These are phyloP conservation scores for Zelleria hepariella DNA, from an alignment of 2,888 invertebrate genomes.

Conservation along the genomic window DNA sequence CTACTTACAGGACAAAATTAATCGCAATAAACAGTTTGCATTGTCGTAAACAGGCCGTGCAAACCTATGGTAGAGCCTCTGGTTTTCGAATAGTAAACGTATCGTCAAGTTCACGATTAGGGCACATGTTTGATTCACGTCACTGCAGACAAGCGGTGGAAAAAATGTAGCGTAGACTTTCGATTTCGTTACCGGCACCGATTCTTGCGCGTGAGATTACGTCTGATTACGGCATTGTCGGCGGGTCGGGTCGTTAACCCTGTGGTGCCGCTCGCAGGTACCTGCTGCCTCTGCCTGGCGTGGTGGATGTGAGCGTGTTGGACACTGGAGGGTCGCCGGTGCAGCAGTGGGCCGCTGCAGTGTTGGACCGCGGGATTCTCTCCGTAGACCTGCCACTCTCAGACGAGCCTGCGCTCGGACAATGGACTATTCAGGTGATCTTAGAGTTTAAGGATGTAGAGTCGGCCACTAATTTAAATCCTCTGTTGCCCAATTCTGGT, in stretches of 20 bases:
- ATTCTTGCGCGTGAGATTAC: slow-evolving; percentile 54
- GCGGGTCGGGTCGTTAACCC: background rate
- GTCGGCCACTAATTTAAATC: background rate
- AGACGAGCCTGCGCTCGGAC: slow-evolving; percentile 86
- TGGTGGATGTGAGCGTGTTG: slow-evolving; percentile 50
- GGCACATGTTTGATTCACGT: background rate
- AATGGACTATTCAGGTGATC: slow-evolving; percentile 83
- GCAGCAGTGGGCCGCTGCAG: slow-evolving; percentile 81
- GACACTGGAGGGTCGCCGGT: slow-evolving; percentile 79
- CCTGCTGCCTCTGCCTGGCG: slow-evolving; percentile 46
- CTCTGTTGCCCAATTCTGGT: too few relatives aligned
- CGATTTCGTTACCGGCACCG: slow-evolving; percentile 51
- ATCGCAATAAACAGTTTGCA: too few relatives aligned
- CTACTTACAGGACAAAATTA: too few relatives aligned
- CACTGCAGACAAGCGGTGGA: background rate
- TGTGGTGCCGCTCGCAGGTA: slow-evolving; percentile 33
- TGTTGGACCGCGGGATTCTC: slow-evolving; percentile 81
- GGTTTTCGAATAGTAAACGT: too few relatives aligned
- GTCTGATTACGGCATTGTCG: slow-evolving; percentile 35
- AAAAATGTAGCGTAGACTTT: slow-evolving; percentile 32
- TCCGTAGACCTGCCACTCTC: slow-evolving; percentile 83
- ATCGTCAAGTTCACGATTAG: too few relatives aligned
- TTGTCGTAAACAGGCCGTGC: too few relatives aligned
- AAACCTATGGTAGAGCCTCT: too few relatives aligned
- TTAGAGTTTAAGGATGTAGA: background rate